A percentile compares a stretch with the other conserved stretches of the same genome.
Evolutionary conservation across 1,140 invertebrate genomes (phyloP).

Genomic region (Brevipalpus yothersi): DNA sequence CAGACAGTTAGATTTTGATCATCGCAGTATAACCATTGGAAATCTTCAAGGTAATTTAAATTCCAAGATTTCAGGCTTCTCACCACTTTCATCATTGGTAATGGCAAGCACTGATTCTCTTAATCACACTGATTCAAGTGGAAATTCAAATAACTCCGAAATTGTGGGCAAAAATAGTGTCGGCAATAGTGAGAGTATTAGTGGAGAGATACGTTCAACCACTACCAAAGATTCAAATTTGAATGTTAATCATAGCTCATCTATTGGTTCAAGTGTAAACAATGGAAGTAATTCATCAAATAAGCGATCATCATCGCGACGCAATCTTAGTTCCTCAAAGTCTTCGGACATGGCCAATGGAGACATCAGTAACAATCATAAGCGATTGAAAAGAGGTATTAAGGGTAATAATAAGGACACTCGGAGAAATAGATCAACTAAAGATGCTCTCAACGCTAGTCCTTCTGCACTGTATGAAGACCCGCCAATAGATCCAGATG

Average conservation of each 20-base stretch:
- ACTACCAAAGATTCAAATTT: not conserved
- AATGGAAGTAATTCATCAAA: not conserved
- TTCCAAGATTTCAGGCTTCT: not conserved
- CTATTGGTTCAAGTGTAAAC: not conserved
- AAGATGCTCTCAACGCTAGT: not conserved
- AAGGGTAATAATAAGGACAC: not conserved
- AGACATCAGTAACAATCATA: not conserved
- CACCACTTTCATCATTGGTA: not conserved
- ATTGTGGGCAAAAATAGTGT: not conserved
- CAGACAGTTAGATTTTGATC: conserved; percentile 8
- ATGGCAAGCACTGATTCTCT: not conserved
- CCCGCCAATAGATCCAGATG: conserved; percentile 67
- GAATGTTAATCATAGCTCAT: no score
- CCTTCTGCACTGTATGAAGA: conserved; percentile 18
- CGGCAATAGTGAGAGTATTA: not conserved
- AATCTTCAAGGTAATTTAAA: not conserved
- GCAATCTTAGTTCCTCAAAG: not conserved
- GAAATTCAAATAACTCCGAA: not conserved
- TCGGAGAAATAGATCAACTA: not conserved
- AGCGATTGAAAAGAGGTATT: not conserved
- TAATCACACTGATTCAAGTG: not conserved
- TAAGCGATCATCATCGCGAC: not conserved
- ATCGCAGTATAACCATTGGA: conserved; percentile 2
- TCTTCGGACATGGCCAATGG: not conserved
- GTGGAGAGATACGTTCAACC: not conserved